Percentiles rank a stretch among this genome's conserved stretches.
These are phyloP conservation scores for Aphelenchoides fujianensis DNA, from an alignment of 1,140 invertebrate species.

Conservation along the genomic window DNA sequence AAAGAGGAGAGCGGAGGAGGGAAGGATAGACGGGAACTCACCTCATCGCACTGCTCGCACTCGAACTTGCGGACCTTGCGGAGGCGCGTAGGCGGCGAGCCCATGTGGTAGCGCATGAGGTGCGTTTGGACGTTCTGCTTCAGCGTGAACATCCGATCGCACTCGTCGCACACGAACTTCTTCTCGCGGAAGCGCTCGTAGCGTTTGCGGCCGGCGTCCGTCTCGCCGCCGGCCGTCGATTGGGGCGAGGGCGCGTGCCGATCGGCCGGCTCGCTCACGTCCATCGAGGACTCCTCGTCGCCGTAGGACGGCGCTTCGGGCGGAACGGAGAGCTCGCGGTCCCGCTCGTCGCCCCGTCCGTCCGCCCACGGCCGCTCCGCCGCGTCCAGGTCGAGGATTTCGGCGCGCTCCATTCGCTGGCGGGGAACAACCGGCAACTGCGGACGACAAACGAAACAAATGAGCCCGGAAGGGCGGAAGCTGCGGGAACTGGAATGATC, in stretches of 20 bases:
- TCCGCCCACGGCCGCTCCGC: constrained; percentile 9
- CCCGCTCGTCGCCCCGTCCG: neutral
- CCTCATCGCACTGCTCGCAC: constrained; percentile 26
- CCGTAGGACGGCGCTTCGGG: neutral
- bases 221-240: too few species aligned
- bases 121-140: constrained; percentile 22
- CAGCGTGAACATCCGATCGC: constrained; percentile 14
- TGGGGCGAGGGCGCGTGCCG: too few species aligned
- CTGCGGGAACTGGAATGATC: too few species aligned
- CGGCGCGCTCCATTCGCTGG: too few species aligned
- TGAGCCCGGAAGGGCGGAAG: too few species aligned
- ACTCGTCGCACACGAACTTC: constrained; percentile 19
- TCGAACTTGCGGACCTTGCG: constrained; percentile 7
- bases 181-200: constrained; percentile 21
- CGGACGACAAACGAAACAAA: too few species aligned
- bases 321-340: neutral
- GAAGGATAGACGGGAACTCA: neutral
- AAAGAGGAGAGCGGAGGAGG: neutral
- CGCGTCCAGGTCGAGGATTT: neutral
- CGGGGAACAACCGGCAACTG: too few species aligned
- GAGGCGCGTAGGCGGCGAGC: neutral
- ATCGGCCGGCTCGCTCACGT: neutral
- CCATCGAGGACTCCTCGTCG: neutral
- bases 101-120: constrained; percentile 13
- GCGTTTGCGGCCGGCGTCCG: too few species aligned